These are phyloP conservation scores for Daptonema setosum DNA, from an alignment of 2,888 invertebrate genomes.

Conservation along the genomic window DNA sequence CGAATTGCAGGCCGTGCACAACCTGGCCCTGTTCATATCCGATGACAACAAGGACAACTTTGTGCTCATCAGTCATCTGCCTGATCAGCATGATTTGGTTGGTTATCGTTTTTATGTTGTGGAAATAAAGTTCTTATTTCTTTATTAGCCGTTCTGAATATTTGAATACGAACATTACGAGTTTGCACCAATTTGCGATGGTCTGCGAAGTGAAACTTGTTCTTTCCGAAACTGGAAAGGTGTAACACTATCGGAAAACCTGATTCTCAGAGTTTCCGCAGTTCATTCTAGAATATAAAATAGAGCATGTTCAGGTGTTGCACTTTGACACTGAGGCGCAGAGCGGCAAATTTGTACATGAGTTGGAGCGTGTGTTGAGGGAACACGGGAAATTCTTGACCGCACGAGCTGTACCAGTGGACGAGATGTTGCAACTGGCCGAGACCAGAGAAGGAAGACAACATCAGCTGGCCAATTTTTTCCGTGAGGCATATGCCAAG, in stretches of 20 bases:
- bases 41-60: slow-evolving; percentile 48
- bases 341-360: slow-evolving; percentile 11
- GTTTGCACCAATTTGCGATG: no score
- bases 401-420: not conserved
- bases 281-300: not conserved
- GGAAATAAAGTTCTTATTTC: not conserved
- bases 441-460: slow-evolving; percentile 82
- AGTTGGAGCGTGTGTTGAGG: slow-evolving; percentile 7
- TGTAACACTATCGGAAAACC: no score
- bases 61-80: slow-evolving; percentile 47
- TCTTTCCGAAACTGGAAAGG: no score
- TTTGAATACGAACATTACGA: no score
- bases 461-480: slow-evolving; percentile 71
- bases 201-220: no score
- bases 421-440: slow-evolving; percentile 13
- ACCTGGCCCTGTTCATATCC: slow-evolving; percentile 67
- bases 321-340: slow-evolving; percentile 46
- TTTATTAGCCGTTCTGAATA: not conserved
- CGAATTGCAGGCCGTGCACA: slow-evolving; percentile 49
- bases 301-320: slow-evolving; percentile 34
- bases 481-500: slow-evolving; percentile 59
- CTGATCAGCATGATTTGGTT: slow-evolving; percentile 68
- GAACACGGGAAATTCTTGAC: not conserved
- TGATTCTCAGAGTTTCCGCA: no score
- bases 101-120: slow-evolving; percentile 1